A percentile compares a stretch with the other conserved stretches of the same genome.
Conservation (phyloP, 2,113 vertebrate species). For the Aix galericulata region DNA sequence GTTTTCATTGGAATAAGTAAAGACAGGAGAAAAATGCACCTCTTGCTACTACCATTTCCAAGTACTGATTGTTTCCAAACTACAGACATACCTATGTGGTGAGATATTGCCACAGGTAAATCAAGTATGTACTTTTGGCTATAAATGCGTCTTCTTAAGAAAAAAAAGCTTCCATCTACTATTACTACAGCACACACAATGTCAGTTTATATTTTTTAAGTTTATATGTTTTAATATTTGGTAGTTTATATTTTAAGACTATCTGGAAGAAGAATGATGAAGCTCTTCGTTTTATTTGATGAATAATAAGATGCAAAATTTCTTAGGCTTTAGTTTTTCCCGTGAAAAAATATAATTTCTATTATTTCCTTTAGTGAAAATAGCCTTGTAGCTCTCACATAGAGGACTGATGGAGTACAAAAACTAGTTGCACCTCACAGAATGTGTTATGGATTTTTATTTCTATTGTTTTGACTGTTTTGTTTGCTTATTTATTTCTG, state of each 20-base stretch:
- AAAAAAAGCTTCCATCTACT: background rate
- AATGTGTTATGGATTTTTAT: background rate
- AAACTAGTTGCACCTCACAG: background rate
- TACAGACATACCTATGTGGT: background rate
- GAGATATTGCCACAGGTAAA: background rate
- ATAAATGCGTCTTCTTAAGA: background rate
- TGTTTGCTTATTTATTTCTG: background rate
- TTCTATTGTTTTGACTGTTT: background rate
- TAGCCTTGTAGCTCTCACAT: background rate
- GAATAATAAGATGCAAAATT: background rate
- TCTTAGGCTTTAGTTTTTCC: background rate
- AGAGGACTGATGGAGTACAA: background rate
- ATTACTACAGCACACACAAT: background rate
- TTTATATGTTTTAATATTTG: background rate
- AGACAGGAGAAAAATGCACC: background rate
- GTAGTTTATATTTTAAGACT: background rate
- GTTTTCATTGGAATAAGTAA: background rate
- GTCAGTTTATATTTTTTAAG: background rate
- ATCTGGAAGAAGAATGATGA: background rate
- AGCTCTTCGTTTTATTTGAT: background rate
- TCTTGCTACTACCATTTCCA: background rate
- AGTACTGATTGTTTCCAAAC: background rate
- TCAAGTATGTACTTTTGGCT: background rate
- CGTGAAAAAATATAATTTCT: background rate
- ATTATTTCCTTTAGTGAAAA: background rate